phyloP scores from a whole-genome alignment of 2,888 invertebrate genomes.

The Biston stratarius region DNA sequence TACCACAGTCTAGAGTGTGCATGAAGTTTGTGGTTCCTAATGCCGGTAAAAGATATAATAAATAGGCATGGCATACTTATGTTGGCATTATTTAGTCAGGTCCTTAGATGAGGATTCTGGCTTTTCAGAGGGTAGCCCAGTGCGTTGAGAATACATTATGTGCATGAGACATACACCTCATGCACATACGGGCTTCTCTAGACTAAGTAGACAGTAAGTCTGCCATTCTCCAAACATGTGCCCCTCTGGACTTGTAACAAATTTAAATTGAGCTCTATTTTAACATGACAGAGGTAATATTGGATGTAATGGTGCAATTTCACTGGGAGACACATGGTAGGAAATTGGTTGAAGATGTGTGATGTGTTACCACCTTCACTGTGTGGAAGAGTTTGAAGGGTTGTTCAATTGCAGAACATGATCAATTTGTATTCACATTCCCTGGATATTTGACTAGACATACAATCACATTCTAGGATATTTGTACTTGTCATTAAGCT shows the following conservation, averaged over 20 bases:
- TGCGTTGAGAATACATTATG: conserved; percentile 78
- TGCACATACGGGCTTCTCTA: conserved; percentile 79
- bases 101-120: conserved; percentile 51
- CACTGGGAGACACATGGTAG: conserved; percentile 70
- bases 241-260: conserved; percentile 71
- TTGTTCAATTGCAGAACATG: neutral
- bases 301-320: conserved; percentile 64
- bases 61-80: neutral
- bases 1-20: neutral
- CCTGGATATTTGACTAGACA: neutral
- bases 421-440: neutral
- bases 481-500: no score
- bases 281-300: conserved; percentile 7
- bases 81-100: conserved; percentile 38
- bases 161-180: conserved; percentile 65
- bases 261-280: conserved; percentile 29
- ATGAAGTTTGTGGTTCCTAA: neutral
- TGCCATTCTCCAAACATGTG: conserved; percentile 69
- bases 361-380: conserved; percentile 67
- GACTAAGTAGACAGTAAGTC: conserved; percentile 67
- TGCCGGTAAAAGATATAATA: neutral
- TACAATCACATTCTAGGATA: no score
- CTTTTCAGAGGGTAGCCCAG: conserved; percentile 71
- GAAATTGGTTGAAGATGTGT: conserved; percentile 68
- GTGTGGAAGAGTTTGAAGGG: conserved; percentile 28